phyloP scores from a whole-genome alignment of 2,888 invertebrate genomes.

The Camptogramma bilineatum region DNA sequence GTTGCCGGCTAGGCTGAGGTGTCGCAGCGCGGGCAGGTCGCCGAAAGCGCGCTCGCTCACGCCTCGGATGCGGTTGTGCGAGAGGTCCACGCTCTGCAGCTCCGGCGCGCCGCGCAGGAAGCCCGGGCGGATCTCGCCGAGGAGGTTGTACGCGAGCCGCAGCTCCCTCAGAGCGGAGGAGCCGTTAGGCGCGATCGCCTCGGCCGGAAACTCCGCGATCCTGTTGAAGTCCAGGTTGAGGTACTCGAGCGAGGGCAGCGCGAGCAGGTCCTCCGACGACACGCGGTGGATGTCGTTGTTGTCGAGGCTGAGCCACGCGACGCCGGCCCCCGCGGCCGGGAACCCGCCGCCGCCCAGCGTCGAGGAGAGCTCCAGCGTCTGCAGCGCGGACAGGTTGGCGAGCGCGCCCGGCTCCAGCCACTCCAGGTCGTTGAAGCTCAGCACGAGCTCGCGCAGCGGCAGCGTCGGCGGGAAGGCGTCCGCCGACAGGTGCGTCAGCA shows the following conservation, averaged over 20 bases:
- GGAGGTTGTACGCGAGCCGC: constrained; percentile 91
- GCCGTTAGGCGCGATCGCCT: constrained; percentile 56
- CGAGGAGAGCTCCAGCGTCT: constrained; percentile 92
- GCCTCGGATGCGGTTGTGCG: constrained; percentile 88
- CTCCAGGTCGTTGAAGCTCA: constrained; percentile 94
- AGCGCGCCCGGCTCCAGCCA: constrained; percentile 89
- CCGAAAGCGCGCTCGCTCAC: constrained; percentile 88
- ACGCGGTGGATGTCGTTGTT: constrained; percentile 89
- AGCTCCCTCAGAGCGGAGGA: constrained; percentile 90
- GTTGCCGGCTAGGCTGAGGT: constrained; percentile 92
- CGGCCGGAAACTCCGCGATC: constrained; percentile 88
- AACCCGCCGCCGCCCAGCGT: constrained; percentile 90
- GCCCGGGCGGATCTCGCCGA: constrained; percentile 87
- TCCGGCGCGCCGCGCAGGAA: constrained; percentile 88
- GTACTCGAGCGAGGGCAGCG: constrained; percentile 89
- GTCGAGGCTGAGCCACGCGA: constrained; percentile 92
- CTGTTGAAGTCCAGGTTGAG: constrained; percentile 94
- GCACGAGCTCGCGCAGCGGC: constrained; percentile 91
- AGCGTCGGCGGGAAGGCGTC: constrained; percentile 88
- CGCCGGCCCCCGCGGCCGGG: constrained; percentile 87
- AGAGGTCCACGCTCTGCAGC: constrained; percentile 89
- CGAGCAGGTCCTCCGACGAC: constrained; percentile 87
- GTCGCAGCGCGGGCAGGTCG: constrained; percentile 89
- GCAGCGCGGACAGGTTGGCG: constrained; percentile 88
- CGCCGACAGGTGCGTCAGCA: constrained; percentile 87